Evolutionary conservation across 2,797 vertebrate species (phyloP).

Genomic region (Onychomys torridus): DNA sequence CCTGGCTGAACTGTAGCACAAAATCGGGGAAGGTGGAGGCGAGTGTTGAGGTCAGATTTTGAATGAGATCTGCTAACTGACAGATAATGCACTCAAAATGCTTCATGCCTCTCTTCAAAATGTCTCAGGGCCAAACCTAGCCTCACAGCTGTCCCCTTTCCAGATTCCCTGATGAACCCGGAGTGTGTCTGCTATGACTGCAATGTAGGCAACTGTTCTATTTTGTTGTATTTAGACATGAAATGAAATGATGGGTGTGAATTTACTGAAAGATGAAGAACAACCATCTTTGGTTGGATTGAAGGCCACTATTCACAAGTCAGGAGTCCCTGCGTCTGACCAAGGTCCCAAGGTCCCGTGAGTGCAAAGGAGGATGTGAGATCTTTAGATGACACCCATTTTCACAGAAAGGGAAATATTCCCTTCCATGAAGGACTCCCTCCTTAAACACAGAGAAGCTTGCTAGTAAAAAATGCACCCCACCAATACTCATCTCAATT

Average conservation of each 20-base stretch:
- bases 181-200: constrained; percentile 81
- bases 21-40: constrained; percentile 71
- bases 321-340: background rate
- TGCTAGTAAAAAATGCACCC: background rate
- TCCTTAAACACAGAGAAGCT: background rate
- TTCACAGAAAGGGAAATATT: background rate
- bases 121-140: constrained; percentile 77
- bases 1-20: constrained; percentile 80
- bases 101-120: constrained; percentile 78
- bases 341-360: background rate
- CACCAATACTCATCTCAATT: background rate
- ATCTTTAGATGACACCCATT: background rate
- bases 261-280: constrained; percentile 34
- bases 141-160: constrained; percentile 82
- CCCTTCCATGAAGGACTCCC: background rate
- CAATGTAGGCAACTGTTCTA: constrained; percentile 78
- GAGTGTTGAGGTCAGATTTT: constrained; percentile 82
- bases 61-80: constrained; percentile 81
- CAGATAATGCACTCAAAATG: constrained; percentile 84
- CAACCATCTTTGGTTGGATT: background rate
- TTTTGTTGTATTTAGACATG: constrained; percentile 65
- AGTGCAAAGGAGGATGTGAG: background rate
- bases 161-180: constrained; percentile 85
- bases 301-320: background rate
- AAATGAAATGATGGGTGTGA: constrained; percentile 19